These are phyloP conservation scores for Falco berigora DNA, from an alignment of 2,797 vertebrate species.

Conservation along the genomic window DNA sequence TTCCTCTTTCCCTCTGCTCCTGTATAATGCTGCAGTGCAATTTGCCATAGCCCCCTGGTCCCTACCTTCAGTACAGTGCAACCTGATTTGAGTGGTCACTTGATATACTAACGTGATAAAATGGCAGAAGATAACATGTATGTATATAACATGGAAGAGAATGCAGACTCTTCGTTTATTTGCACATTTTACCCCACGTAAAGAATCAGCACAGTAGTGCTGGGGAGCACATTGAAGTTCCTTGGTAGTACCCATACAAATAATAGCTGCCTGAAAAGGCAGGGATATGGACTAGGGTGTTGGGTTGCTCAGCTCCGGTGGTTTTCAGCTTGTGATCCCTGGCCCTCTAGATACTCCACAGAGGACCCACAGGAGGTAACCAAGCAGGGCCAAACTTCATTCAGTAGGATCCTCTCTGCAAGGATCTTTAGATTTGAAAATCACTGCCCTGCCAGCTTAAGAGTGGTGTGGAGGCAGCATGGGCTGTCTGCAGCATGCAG, in stretches of 20 bases:
- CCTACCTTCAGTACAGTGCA: not conserved
- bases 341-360: not conserved
- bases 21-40: not conserved
- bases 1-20: not conserved
- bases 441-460: not conserved
- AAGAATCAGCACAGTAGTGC: not conserved
- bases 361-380: not conserved
- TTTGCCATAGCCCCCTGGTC: not conserved
- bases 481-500: not conserved
- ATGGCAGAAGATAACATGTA: not conserved
- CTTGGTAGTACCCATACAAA: not conserved
- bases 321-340: not conserved
- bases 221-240: not conserved
- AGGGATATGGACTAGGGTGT: not conserved
- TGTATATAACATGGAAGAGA: not conserved
- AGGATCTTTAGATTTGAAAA: not conserved
- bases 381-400: not conserved
- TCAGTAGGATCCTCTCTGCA: not conserved
- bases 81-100: not conserved
- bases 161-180: not conserved
- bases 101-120: not conserved
- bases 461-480: not conserved
- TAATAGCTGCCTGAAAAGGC: not conserved
- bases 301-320: not conserved
- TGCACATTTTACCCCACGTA: not conserved